Evolutionary conservation across 2,797 vertebrate species (phyloP).

Genomic region (Phrynocephalus guinanensis): DNA sequence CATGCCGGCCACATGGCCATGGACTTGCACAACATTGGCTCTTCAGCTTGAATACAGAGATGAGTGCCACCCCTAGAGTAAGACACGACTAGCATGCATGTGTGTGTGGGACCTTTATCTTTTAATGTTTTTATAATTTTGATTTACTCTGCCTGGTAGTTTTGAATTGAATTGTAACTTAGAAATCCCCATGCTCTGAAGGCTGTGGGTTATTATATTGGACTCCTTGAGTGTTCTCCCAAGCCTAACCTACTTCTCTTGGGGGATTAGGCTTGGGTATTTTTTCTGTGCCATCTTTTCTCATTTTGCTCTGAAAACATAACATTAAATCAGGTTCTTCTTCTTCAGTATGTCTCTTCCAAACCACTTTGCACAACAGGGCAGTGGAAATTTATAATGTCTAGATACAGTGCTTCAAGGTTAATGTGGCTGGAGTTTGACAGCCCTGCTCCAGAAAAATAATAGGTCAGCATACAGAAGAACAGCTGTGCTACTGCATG

Average conservation of each 20-base stretch:
- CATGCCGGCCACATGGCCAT: no score
- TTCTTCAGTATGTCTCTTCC: slow-evolving; percentile 28
- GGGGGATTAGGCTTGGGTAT: background rate
- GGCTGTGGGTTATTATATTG: no score
- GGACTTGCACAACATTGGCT: no score
- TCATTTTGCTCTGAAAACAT: background rate
- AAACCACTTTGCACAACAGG: slow-evolving; percentile 35
- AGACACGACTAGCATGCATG: no score
- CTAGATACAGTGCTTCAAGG: slow-evolving; percentile 60
- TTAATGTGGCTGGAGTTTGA: slow-evolving; percentile 59
- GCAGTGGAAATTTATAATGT: slow-evolving; percentile 59
- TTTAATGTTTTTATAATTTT: no score
- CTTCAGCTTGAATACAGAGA: no score
- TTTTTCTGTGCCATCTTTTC: background rate
- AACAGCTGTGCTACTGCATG: slow-evolving; percentile 53
- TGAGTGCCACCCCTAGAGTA: no score
- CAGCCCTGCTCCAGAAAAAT: slow-evolving; percentile 62
- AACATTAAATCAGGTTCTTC: slow-evolving; percentile 4
- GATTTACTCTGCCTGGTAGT: no score
- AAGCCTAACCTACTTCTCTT: no score
- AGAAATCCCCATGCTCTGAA: no score
- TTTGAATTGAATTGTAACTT: no score
- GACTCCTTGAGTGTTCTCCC: background rate
- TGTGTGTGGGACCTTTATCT: no score
- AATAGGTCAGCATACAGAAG: background rate